Evolutionary conservation across 1,140 invertebrate species (phyloP).

Genomic region (Dysdera silvatica): DNA sequence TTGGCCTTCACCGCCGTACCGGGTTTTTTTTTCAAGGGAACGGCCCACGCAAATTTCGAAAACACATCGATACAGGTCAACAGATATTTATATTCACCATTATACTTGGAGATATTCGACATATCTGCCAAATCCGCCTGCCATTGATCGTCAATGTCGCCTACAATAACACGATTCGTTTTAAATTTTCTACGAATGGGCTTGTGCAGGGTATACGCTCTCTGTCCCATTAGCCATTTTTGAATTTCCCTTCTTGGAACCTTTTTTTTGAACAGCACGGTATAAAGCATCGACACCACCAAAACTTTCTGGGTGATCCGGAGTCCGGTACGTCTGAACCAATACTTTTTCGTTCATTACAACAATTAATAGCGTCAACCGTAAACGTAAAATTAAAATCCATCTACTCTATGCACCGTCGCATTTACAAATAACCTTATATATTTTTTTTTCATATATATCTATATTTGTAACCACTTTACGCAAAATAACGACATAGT

Average conservation of each 20-base stretch:
- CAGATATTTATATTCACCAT: constrained; percentile 32
- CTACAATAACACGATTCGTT: constrained; percentile 6
- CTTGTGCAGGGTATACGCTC: constrained; percentile 33
- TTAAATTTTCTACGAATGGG: constrained; percentile 30
- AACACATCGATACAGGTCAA: constrained; percentile 35
- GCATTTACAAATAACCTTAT: too few relatives aligned
- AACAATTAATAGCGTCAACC: too few relatives aligned
- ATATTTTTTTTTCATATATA: too few relatives aligned
- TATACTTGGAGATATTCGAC: constrained; percentile 18
- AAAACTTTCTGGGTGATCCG: neutral
- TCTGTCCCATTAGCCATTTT: constrained; percentile 29
- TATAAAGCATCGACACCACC: neutral
- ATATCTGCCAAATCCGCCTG: constrained; percentile 35
- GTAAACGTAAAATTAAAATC: too few relatives aligned
- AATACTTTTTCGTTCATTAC: too few relatives aligned
- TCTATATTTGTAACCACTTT: too few relatives aligned
- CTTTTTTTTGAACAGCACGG: neutral
- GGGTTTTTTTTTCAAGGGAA: constrained; percentile 31
- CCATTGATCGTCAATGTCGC: constrained; percentile 31
- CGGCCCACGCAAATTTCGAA: constrained; percentile 33
- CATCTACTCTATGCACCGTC: too few relatives aligned
- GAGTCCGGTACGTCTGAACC: constrained; percentile 15
- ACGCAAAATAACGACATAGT: too few relatives aligned
- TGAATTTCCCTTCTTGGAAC: constrained; percentile 12
- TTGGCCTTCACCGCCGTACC: constrained; percentile 1